These are phyloP conservation scores for Tetraodon nigroviridis DNA, from an alignment of 2,113 vertebrate genomes.

Conservation along the genomic window DNA sequence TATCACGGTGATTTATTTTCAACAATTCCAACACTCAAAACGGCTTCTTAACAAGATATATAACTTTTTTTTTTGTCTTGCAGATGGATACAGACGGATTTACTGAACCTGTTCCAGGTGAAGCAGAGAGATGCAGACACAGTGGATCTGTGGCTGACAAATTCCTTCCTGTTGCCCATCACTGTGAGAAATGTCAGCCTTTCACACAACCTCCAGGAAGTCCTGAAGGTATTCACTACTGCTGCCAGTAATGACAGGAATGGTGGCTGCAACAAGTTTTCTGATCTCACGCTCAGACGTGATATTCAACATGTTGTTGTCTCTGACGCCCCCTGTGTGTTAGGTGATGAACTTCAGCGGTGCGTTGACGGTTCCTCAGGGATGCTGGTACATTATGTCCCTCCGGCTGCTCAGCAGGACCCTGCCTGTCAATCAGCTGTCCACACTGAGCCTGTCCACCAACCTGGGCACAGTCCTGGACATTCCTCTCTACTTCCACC, in stretches of 20 bases:
- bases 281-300: neutral
- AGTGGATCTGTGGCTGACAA: conserved; percentile 88
- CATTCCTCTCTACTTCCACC: conserved; percentile 83
- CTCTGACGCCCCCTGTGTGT: conserved; percentile 42
- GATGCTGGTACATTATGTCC: conserved; percentile 88
- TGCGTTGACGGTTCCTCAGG: conserved; percentile 79
- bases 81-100: conserved; percentile 75
- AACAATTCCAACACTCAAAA: too few relatives aligned
- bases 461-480: conserved; percentile 80
- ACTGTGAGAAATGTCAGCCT: conserved; percentile 78
- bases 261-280: neutral
- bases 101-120: conserved; percentile 78
- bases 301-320: neutral
- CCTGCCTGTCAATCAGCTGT: conserved; percentile 76
- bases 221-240: conserved; percentile 77
- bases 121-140: conserved; percentile 74
- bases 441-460: conserved; percentile 80
- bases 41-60: neutral
- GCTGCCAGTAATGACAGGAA: neutral
- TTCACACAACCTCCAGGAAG: conserved; percentile 71
- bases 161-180: conserved; percentile 75
- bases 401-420: conserved; percentile 79
- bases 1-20: too few relatives aligned
- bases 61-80: neutral
- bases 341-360: conserved; percentile 86